Percentiles rank a stretch among this genome's conserved stretches.
Evolutionary conservation across 1,140 invertebrate genomes (phyloP).

Genomic region (Chlorops oryzae): DNA sequence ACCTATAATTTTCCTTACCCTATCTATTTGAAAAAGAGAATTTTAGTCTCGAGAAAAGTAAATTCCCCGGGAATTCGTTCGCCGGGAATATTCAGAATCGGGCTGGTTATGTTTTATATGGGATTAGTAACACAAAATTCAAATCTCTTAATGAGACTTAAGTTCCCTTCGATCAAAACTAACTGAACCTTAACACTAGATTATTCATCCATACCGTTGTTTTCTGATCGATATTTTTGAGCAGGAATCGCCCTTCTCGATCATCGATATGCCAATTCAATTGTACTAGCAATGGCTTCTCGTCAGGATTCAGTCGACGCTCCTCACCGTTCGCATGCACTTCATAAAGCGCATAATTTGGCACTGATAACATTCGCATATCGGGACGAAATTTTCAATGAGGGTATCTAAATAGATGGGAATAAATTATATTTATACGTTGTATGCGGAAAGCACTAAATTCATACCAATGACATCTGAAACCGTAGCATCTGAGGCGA

Average conservation of each 20-base stretch:
- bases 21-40: no score
- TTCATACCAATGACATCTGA: slow-evolving; percentile 77
- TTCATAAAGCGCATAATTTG: slow-evolving; percentile 95
- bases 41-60: no score
- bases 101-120: no score
- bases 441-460: slow-evolving; percentile 1
- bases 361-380: slow-evolving; percentile 95
- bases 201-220: slow-evolving; percentile 58
- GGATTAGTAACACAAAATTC: no score
- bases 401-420: slow-evolving; percentile 61
- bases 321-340: slow-evolving; percentile 96
- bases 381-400: slow-evolving; percentile 98
- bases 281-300: slow-evolving; percentile 95
- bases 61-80: no score
- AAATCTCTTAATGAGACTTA: no score
- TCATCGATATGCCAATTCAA: slow-evolving; percentile 99
- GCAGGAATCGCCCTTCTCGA: slow-evolving; percentile 91
- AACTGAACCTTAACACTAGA: no score
- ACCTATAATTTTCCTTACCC: no score
- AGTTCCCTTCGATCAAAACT: no score
- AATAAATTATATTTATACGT: slow-evolving; percentile 2
- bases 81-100: no score
- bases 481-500: slow-evolving; percentile 91
- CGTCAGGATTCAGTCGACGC: slow-evolving; percentile 77
- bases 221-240: slow-evolving; percentile 81